phyloP scores from a whole-genome alignment of 2,888 invertebrate species.

The Omphaloscelis lunosa region DNA sequence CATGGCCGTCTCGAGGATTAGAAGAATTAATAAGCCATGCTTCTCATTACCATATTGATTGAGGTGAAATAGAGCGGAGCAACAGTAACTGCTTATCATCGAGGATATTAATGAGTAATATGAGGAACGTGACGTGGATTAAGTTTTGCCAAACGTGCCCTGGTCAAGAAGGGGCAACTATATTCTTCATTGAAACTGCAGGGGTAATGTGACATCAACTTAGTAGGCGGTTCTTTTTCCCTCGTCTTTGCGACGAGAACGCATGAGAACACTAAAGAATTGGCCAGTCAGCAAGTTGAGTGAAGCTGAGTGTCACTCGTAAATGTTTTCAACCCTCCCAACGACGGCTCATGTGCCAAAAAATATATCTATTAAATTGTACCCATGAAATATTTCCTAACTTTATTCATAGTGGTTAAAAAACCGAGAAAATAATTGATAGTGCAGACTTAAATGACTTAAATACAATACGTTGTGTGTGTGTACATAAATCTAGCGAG shows the following conservation, averaged over 20 bases:
- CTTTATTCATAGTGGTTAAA: constrained; percentile 17
- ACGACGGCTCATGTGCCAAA: neutral
- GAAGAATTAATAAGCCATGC: constrained; percentile 42
- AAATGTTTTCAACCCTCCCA: neutral
- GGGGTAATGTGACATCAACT: neutral
- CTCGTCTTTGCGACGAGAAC: neutral
- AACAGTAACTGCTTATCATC: constrained; percentile 22
- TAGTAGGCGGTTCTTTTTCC: neutral
- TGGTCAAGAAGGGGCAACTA: neutral
- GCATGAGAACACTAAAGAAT: neutral
- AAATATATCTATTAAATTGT: neutral
- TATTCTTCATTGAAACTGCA: neutral
- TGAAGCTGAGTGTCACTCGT: neutral
- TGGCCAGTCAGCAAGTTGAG: neutral
- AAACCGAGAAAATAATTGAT: constrained; percentile 25
- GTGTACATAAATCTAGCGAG: constrained; percentile 29
- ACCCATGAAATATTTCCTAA: neutral
- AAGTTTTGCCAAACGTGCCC: neutral
- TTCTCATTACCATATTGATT: constrained; percentile 48
- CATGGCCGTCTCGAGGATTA: constrained; percentile 11
- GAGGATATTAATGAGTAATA: neutral
- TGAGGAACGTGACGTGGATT: neutral
- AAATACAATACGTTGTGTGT: constrained; percentile 6
- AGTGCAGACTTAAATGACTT: neutral
- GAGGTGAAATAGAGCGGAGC: constrained; percentile 35